These are phyloP conservation scores for Aleiodes testaceus DNA, from an alignment of 2,888 invertebrate species.

Conservation along the genomic window DNA sequence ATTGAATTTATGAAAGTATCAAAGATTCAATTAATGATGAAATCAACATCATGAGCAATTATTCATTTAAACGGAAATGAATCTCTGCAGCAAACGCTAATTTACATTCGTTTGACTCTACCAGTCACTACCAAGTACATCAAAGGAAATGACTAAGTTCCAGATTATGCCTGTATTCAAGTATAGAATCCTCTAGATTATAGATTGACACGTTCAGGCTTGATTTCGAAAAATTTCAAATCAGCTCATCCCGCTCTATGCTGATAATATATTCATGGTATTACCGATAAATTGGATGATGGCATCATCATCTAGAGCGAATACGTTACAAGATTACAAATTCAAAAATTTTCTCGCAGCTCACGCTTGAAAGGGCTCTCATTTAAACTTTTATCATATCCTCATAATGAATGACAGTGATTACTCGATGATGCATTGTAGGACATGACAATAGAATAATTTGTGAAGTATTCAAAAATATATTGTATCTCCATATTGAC, in stretches of 20 bases:
- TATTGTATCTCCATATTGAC: too few species aligned
- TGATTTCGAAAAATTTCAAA: too few species aligned
- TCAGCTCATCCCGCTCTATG: neutral
- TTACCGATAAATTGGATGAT: conserved; percentile 9
- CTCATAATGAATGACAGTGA: conserved; percentile 20
- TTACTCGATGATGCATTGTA: conserved; percentile 8
- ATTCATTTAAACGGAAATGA: too few species aligned
- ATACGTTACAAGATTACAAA: conserved; percentile 24
- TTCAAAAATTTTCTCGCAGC: conserved; percentile 8
- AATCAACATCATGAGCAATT: conserved; percentile 14
- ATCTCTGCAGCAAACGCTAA: too few species aligned
- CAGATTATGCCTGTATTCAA: too few species aligned
- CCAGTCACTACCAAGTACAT: too few species aligned
- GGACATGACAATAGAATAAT: too few species aligned
- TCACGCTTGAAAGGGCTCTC: neutral
- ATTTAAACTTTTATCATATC: conserved; percentile 35
- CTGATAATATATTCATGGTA: neutral
- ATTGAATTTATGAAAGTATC: neutral
- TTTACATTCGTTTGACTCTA: too few species aligned
- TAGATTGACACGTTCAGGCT: too few species aligned
- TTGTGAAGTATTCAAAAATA: too few species aligned
- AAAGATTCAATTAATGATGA: neutral
- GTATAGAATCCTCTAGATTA: too few species aligned
- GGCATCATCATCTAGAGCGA: conserved; percentile 8
- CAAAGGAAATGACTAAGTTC: too few species aligned